Base-by-base conservation (phyloP, 1,140 invertebrate species). In the Zeugodacus cucurbitae region DNA sequence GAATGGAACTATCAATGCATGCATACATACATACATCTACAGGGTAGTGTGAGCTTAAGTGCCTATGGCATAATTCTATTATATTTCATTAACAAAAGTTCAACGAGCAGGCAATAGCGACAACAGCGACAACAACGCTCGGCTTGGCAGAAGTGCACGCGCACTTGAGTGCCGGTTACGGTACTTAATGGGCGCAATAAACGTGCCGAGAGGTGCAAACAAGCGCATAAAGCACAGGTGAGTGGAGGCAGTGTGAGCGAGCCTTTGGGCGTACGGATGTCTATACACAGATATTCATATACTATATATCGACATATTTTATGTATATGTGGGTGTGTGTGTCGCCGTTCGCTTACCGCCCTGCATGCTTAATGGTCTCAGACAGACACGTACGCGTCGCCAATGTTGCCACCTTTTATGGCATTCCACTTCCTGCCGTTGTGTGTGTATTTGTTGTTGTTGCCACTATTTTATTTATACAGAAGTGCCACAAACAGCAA, bases 21-120 rank as follows among this genome's bases (percentile, higher is more conserved):
- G 6, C 5, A 59, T 5, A 59, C 17, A 59, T n/a, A 3, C 17
- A n/a, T 59, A 22, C n/a, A 62, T n/a, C n/a, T 26, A 26, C 26
- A 10, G 26, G 59, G n/a, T 62, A n/a, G 22, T 62, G 59, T 62
- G 22, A 26, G 59, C 22, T 10, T 62, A 26, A 26, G 59, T 62
- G 59, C n/a, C 59, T 26, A 3, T 82, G 41, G 41, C 74, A 48
- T 29, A 82, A 86, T 86, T 86, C 32, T 59, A 58, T 86, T 86
- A 58, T 58, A 29, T 86, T 86, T 86, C 85, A 86, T 86, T 86
- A 86, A 86, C 85, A 86, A 86, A 57, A 86, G 85, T 86, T 86
- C 54, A 86, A 59, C 48, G 6, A 82, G n/a, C n/a, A 82, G 34
- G 22, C n/a, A 82, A n/a, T n/a, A 48, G 37, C 41, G 74, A n/a